phyloP scores from a whole-genome alignment of 2,888 invertebrate genomes.

The Pollenia angustigena region DNA sequence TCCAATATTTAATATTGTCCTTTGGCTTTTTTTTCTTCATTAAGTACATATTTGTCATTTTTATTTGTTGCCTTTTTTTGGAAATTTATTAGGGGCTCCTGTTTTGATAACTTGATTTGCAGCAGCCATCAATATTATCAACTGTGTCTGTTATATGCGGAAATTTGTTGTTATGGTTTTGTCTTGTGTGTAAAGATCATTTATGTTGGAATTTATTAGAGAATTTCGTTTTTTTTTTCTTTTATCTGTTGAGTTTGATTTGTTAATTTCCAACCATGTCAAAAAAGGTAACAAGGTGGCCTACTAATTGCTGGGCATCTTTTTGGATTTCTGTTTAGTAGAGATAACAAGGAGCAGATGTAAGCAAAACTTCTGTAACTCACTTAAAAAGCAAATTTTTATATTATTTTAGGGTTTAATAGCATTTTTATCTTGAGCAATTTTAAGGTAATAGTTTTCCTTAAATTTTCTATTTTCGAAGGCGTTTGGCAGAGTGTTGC shows the following conservation, averaged over 20 bases:
- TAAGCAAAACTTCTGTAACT: too few relatives aligned
- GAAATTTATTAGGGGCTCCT: conserved; percentile 57
- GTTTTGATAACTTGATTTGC: conserved; percentile 65
- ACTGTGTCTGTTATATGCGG: conserved; percentile 3
- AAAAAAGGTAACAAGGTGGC: conserved; percentile 31
- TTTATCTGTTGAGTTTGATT: conserved; percentile 30
- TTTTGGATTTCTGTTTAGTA: conserved; percentile 1
- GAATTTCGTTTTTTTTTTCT: not conserved
- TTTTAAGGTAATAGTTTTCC: too few relatives aligned
- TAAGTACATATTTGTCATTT: conserved; percentile 35
- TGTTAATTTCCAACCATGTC: conserved; percentile 21
- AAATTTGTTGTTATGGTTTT: conserved; percentile 45
- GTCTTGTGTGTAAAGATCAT: conserved; percentile 50
- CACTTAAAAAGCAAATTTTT: too few relatives aligned
- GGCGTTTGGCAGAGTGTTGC: too few relatives aligned
- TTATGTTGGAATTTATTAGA: conserved; percentile 55
- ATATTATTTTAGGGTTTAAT: too few relatives aligned
- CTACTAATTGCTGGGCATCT: conserved; percentile 50
- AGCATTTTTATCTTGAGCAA: too few relatives aligned
- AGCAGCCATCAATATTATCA: conserved; percentile 37
- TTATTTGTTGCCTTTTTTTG: conserved; percentile 22
- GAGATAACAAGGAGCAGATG: conserved; percentile 36
- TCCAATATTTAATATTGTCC: conserved; percentile 9
- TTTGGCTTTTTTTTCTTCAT: not conserved
- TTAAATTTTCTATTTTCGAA: too few relatives aligned